Conservation (phyloP, 2,113 vertebrate species). For the Scomber japonicus region DNA sequence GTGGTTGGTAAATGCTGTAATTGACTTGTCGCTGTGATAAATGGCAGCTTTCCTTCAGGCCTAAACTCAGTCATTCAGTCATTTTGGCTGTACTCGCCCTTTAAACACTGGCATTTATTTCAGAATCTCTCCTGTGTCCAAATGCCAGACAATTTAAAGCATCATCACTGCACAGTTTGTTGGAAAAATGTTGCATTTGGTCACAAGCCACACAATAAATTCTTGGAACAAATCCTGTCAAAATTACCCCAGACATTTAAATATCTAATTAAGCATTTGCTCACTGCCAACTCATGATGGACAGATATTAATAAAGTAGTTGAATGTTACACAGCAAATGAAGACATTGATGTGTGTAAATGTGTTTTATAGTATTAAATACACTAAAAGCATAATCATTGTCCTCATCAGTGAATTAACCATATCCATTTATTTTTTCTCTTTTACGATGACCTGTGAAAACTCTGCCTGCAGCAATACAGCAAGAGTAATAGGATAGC, state of each 20-base stretch:
- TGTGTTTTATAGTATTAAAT: not conserved
- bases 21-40: slow-evolving; percentile 49
- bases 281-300: slow-evolving; percentile 42
- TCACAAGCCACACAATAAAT: slow-evolving; percentile 55
- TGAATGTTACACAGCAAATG: slow-evolving; percentile 16
- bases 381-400: not conserved
- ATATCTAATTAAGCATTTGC: slow-evolving; percentile 56
- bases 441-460: slow-evolving; percentile 38
- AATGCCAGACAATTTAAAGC: slow-evolving; percentile 52
- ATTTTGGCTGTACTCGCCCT: slow-evolving; percentile 37
- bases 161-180: slow-evolving; percentile 36
- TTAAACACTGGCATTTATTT: slow-evolving; percentile 26
- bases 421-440: slow-evolving; percentile 4
- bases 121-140: slow-evolving; percentile 31
- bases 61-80: slow-evolving; percentile 21
- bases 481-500: slow-evolving; percentile 61
- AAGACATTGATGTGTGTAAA: slow-evolving; percentile 9
- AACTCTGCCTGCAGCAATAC: slow-evolving; percentile 38
- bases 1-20: slow-evolving; percentile 29
- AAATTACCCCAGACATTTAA: slow-evolving; percentile 49
- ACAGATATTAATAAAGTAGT: slow-evolving; percentile 3
- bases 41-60: slow-evolving; percentile 34
- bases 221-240: slow-evolving; percentile 50
- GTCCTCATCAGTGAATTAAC: slow-evolving; percentile 2
- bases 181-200: slow-evolving; percentile 50